Evolutionary conservation across 2,797 vertebrate species (phyloP), one percentile per base, ranked within the genome.

Genomic region (Triplophysa bombifrons): DNA sequence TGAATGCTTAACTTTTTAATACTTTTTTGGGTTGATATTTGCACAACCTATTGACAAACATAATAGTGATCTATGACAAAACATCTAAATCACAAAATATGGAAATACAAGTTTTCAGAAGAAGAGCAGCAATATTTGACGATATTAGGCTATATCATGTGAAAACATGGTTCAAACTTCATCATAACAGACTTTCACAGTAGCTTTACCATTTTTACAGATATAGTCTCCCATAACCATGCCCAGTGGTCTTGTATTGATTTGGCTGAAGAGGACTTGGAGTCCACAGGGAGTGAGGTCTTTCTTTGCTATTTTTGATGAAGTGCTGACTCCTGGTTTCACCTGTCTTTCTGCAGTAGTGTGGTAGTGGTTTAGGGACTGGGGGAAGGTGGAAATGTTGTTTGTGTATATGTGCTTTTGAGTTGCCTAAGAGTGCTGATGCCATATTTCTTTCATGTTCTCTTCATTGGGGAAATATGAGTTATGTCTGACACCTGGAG

Each of bases 251-350:
- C 75, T 77, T 74, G 69, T 77, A 91, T 88, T 88, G 88, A 92
- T 90, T 74, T 83, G 82, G 25, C 25, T 83, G 58, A 60, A 50
- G 78, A 80, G 71, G 81, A 80, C 61, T 80, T 51, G 41, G 78
- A 51, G 4, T 85, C 87, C 83, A 56, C 80, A 75, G 88, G 77
- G 88, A 91, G 89, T 83, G 67, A 74, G 87, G 84, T 51, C 82
- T 84, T 72, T 83, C 75, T 91, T 90, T 88, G 82, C 80, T 84
- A 71, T 82, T 84, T 85, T 88, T 90, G 88, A 91, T 88, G 82
- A 92, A 92, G 84, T 89, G 91, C 89, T 91, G 91, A 90, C 88
- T 89, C 77, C 60, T 48, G 66, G 20, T 50, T 88, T 87, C 81
- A 88, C 83, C 85, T 89, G 86, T 87, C 89, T 73, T 86, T 89